Evolutionary conservation across 2,888 invertebrate species (phyloP).

Genomic region (Bombylius discolor): DNA sequence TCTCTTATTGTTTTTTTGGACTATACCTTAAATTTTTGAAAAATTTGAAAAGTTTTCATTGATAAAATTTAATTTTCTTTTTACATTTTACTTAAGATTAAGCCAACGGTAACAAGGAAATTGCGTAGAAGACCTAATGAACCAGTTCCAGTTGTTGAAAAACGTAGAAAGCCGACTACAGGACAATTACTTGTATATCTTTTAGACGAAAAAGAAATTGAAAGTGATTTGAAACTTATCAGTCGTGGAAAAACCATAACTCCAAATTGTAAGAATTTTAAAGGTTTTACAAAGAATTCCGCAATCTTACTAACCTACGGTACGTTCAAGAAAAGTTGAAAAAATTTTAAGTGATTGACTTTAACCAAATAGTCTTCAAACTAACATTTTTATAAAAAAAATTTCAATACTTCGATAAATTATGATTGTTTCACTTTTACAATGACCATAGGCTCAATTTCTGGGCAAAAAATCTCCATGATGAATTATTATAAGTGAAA

Average conservation of each 20-base stretch:
- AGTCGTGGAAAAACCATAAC: constrained; percentile 45
- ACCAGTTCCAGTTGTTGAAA: constrained; percentile 76
- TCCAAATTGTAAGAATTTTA: constrained; percentile 37
- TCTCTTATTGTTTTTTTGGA: background rate
- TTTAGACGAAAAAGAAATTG: constrained; percentile 79
- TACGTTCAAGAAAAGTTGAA: no score
- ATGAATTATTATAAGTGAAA: no score
- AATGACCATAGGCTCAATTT: no score
- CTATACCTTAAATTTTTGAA: background rate
- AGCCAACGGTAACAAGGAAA: constrained; percentile 91
- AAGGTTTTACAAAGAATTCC: no score
- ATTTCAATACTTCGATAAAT: no score
- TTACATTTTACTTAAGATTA: constrained; percentile 43
- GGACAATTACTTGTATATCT: constrained; percentile 78
- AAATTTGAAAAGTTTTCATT: background rate
- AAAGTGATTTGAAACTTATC: constrained; percentile 71
- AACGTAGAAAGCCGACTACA: constrained; percentile 70
- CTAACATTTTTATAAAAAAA: no score
- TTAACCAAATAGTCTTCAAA: no score
- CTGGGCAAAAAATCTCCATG: no score
- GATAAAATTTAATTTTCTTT: background rate
- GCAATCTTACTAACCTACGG: no score
- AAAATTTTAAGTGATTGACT: no score
- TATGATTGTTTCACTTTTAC: no score
- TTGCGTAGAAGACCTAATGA: constrained; percentile 85